Conservation (phyloP, 2,113 vertebrate genomes). For the Brachyistius frenatus region DNA sequence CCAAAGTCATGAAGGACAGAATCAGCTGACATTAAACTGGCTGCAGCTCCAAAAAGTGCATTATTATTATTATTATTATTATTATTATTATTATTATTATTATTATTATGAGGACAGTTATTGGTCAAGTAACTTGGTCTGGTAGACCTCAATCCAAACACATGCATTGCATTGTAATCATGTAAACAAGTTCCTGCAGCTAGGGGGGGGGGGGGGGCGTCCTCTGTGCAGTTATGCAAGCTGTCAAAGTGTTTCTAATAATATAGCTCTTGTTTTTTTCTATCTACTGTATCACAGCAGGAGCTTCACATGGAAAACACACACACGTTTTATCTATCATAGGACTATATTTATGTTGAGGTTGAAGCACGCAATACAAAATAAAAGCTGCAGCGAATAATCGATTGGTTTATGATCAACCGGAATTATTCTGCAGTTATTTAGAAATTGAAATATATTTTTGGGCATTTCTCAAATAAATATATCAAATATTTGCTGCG, state of each 20-base stretch:
- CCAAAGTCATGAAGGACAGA: conserved; percentile 75
- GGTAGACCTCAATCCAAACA: background rate
- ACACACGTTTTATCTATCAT: background rate
- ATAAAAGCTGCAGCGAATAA: too few species aligned
- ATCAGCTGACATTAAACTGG: background rate
- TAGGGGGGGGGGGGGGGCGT: conserved; percentile 16
- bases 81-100: too few species aligned
- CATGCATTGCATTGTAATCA: background rate
- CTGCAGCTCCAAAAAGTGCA: background rate
- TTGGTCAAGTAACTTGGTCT: fast-evolving
- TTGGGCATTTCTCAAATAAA: too few species aligned
- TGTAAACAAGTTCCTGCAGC: conserved; percentile 18
- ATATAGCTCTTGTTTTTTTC: background rate
- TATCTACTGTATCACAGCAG: background rate
- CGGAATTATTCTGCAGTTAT: too few species aligned
- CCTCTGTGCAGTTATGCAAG: conserved; percentile 18
- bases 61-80: too few species aligned
- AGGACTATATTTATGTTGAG: background rate
- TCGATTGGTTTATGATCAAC: too few species aligned
- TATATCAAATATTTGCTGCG: too few species aligned
- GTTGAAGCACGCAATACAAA: background rate
- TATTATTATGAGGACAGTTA: too few species aligned
- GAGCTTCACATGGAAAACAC: background rate
- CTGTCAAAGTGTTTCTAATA: background rate
- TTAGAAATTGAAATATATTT: too few species aligned